Percentiles rank a stretch among this genome's conserved stretches.
phyloP scores from a whole-genome alignment of 2,797 vertebrate species.

The Enteromius thamalakanensis region DNA sequence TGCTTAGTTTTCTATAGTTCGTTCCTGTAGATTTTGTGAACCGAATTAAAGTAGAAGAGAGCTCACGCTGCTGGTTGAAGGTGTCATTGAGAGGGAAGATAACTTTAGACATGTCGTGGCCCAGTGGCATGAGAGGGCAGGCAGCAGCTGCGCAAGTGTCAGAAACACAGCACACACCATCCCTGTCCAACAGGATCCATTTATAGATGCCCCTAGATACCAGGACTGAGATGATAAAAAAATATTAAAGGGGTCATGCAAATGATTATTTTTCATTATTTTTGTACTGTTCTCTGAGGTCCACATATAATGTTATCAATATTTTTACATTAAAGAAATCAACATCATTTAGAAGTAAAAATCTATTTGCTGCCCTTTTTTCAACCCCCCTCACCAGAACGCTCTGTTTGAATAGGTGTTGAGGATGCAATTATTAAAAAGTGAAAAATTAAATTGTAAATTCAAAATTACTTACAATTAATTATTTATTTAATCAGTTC shows the following conservation, averaged over 20 bases:
- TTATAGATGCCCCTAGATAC: conserved; percentile 2
- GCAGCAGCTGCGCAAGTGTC: conserved; percentile 15
- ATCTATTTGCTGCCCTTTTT: too few species aligned
- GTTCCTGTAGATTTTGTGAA: not conserved
- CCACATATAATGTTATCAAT: too few species aligned
- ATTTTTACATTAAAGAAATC: too few species aligned
- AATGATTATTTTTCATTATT: too few species aligned
- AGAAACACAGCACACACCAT: not conserved
- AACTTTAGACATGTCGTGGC: conserved; percentile 10
- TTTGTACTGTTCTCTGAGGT: too few species aligned
- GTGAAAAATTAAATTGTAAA: too few species aligned
- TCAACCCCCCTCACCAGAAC: too few species aligned
- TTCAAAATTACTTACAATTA: too few species aligned
- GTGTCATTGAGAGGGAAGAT: conserved; percentile 43
- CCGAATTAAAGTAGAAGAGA: not conserved
- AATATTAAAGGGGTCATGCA: not conserved
- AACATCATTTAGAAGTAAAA: too few species aligned
- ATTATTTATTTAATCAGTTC: too few species aligned
- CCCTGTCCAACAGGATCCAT: not conserved
- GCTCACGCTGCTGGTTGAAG: conserved; percentile 54
- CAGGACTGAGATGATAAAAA: not conserved
- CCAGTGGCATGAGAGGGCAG: not conserved
- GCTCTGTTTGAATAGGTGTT: too few species aligned
- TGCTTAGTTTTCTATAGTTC: not conserved
- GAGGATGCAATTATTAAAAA: too few species aligned